Conservation (phyloP, 2,888 invertebrate genomes). For the Chironomus tentans region DNA sequence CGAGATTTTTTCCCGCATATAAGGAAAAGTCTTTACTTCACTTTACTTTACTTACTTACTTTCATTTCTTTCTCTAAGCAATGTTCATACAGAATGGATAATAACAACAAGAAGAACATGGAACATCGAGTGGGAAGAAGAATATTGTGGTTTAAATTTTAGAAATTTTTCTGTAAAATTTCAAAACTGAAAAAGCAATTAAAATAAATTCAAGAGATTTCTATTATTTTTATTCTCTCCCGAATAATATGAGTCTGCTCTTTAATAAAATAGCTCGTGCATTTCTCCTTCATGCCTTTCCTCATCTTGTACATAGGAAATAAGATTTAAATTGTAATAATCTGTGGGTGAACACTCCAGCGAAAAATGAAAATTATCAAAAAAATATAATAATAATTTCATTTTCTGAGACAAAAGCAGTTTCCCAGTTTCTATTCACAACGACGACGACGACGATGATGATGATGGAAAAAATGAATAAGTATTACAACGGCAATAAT, state of each 20-base stretch:
- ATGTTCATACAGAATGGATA: background rate
- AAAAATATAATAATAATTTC: background rate
- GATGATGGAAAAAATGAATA: too few species aligned
- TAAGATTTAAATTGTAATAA: background rate
- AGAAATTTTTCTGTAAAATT: background rate
- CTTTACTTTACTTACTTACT: too few species aligned
- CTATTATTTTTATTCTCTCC: background rate
- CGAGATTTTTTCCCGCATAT: constrained; percentile 18
- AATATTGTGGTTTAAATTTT: constrained; percentile 8
- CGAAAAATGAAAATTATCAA: background rate
- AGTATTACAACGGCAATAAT: background rate
- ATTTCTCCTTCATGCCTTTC: background rate
- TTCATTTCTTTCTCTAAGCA: background rate
- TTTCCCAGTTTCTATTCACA: background rate
- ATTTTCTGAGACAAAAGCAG: background rate
- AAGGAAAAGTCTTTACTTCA: background rate
- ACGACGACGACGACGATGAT: background rate
- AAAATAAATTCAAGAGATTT: constrained; percentile 8
- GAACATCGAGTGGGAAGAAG: background rate
- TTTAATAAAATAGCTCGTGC: background rate
- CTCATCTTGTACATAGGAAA: background rate
- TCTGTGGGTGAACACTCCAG: background rate
- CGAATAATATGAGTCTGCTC: too few species aligned
- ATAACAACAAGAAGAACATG: too few species aligned
- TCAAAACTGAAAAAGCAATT: constrained; percentile 12